Conservation (phyloP, 1,140 invertebrate species). For the Laupala kohalensis region DNA sequence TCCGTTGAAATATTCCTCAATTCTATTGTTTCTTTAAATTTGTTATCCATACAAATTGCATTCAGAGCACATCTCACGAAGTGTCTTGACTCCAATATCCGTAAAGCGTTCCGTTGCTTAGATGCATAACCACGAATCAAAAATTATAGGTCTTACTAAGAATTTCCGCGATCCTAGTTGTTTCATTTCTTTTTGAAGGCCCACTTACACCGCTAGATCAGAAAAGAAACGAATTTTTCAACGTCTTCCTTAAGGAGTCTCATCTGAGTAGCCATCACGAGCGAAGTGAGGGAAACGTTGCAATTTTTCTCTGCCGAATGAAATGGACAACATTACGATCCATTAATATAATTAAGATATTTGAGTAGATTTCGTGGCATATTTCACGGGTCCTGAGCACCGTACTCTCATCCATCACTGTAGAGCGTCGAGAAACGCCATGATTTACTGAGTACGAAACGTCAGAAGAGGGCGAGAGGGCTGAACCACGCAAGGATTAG, state of each 20-base stretch:
- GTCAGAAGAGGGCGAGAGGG: too few species aligned
- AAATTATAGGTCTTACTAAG: too few species aligned
- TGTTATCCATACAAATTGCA: too few species aligned
- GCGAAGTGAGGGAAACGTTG: background rate
- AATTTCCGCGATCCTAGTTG: too few species aligned
- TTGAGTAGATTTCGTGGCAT: background rate
- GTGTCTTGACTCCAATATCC: too few species aligned
- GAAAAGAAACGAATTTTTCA: background rate
- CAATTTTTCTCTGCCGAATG: background rate
- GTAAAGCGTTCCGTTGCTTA: too few species aligned
- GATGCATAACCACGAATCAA: too few species aligned
- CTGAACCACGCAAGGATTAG: too few species aligned
- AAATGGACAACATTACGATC: background rate
- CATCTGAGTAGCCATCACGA: too few species aligned
- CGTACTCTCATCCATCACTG: background rate
- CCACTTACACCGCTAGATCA: background rate
- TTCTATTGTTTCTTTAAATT: too few species aligned
- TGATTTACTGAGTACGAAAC: background rate
- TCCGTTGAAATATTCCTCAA: too few species aligned
- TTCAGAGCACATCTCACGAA: too few species aligned
- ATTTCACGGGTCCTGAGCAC: background rate
- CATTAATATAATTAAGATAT: background rate
- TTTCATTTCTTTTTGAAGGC: background rate
- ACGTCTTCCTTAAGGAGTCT: background rate
- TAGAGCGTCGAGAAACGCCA: background rate